phyloP scores from a whole-genome alignment of 2,888 invertebrate genomes.

The Punctoribates punctum region DNA sequence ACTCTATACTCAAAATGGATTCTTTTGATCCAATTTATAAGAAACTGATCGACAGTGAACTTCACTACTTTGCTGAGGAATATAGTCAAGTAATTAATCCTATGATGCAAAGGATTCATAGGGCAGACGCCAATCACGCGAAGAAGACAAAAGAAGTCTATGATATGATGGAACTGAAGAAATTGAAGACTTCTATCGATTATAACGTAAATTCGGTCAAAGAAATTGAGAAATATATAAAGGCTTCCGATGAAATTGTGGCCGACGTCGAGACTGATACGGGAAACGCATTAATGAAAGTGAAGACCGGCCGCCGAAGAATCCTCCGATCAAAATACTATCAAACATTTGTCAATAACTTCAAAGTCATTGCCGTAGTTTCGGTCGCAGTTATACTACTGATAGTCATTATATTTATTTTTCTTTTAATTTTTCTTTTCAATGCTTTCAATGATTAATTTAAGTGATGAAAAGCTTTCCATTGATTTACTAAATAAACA shows the following conservation, averaged over 20 bases:
- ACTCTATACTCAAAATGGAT: background rate
- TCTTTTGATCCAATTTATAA: background rate
- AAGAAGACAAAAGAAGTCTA: background rate
- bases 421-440: background rate
- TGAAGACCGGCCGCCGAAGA: slow-evolving; percentile 5
- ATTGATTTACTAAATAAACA: too few relatives aligned
- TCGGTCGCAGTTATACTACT: background rate
- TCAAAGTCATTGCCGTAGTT: background rate
- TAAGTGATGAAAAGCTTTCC: too few relatives aligned
- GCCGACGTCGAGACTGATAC: background rate
- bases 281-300: background rate
- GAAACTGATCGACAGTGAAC: background rate
- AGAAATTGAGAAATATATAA: background rate
- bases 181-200: slow-evolving; percentile 9
- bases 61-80: background rate
- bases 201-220: slow-evolving; percentile 8
- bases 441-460: background rate
- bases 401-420: too few relatives aligned
- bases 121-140: background rate
- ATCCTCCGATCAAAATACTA: background rate
- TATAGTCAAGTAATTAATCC: slow-evolving; percentile 21
- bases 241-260: background rate
- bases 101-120: background rate
- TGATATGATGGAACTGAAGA: slow-evolving; percentile 26
- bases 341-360: background rate